Percentiles rank a stretch among this genome's conserved stretches.
These are phyloP conservation scores for Diplosoma virens DNA, from an alignment of 23 tunicate species.

Conservation along the genomic window DNA sequence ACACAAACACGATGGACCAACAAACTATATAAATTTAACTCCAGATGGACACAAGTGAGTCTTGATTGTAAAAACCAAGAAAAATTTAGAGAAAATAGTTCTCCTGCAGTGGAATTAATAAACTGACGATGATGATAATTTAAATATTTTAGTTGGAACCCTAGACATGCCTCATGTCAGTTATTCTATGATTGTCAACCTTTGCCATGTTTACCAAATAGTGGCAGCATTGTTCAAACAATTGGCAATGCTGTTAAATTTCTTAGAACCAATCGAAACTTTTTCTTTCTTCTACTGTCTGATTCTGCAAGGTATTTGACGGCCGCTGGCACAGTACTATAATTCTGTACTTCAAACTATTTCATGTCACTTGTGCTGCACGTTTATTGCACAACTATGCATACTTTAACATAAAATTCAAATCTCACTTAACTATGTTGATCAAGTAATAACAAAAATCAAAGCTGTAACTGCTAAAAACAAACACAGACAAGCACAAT, in stretches of 20 bases:
- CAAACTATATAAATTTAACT: too few species aligned
- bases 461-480: slow-evolving; percentile 15
- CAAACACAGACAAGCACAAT: slow-evolving; percentile 5
- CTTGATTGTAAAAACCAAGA: too few species aligned
- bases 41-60: too few species aligned
- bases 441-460: background rate
- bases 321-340: slow-evolving; percentile 7
- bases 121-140: too few species aligned
- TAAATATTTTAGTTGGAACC: slow-evolving; percentile 16
- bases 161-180: background rate
- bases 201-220: background rate
- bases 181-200: background rate
- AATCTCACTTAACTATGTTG: slow-evolving; percentile 1
- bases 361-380: slow-evolving; percentile 18
- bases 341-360: slow-evolving; percentile 7
- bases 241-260: slow-evolving; percentile 3
- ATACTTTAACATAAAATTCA: slow-evolving; percentile 13
- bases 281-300: background rate
- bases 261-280: background rate
- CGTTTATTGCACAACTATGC: slow-evolving; percentile 21
- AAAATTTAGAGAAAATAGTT: too few species aligned
- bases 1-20: too few species aligned
- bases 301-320: slow-evolving; percentile 25
- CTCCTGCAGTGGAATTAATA: too few species aligned
- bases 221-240: slow-evolving; percentile 6